Evolutionary conservation across 2,113 vertebrate genomes (phyloP).

Genomic region (Chloropsis hardwickii): DNA sequence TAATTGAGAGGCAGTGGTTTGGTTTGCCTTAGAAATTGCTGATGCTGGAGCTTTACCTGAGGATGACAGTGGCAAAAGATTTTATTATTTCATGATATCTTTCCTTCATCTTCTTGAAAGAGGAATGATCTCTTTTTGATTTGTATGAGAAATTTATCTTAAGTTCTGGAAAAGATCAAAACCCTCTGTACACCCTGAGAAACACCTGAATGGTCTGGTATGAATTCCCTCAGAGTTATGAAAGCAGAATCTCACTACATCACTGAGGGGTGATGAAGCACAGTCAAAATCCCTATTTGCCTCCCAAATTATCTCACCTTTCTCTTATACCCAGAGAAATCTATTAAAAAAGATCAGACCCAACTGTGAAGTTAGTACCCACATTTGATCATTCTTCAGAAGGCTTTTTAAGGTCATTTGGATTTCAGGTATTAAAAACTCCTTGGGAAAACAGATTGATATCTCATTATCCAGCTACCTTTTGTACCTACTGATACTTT

Average conservation of each 20-base stretch:
- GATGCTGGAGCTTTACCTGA: not conserved
- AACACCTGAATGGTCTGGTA: not conserved
- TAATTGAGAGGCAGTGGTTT: not conserved
- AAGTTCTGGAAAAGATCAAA: slow-evolving; percentile 18
- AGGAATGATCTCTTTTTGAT: not conserved
- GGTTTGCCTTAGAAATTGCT: not conserved
- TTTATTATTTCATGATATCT: not conserved
- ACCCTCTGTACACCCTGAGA: not conserved
- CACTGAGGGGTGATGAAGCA: not conserved
- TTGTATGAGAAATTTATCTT: not conserved
- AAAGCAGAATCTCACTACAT: not conserved
- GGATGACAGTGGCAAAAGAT: not conserved
- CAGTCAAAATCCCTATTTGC: not conserved
- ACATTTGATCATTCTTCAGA: not conserved
- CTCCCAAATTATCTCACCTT: not conserved
- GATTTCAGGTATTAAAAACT: not conserved
- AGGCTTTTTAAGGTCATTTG: not conserved
- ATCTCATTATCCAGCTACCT: not conserved
- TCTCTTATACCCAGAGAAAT: not conserved
- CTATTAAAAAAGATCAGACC: not conserved
- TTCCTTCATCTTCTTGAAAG: not conserved
- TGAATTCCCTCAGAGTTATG: not conserved
- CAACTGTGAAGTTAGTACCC: not conserved
- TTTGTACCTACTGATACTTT: not conserved
- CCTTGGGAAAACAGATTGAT: not conserved